phyloP scores from a whole-genome alignment of 2,888 invertebrate genomes.

The Amphipoea oculea region DNA sequence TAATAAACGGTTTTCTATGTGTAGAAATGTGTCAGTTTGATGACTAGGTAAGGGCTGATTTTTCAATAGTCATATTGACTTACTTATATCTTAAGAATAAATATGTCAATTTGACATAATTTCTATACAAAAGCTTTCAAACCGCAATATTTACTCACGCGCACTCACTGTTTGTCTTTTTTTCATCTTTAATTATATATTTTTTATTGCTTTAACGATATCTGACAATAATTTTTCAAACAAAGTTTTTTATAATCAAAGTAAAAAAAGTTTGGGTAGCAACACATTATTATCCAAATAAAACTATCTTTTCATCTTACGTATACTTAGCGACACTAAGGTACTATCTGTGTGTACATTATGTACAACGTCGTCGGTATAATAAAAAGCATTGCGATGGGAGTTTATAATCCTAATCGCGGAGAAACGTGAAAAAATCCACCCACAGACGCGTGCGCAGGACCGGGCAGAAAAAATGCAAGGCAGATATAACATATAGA shows the following conservation, averaged over 20 bases:
- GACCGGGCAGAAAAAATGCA: conserved; percentile 69
- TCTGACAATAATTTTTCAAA: background rate
- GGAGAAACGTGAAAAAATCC: conserved; percentile 88
- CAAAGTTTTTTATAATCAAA: background rate
- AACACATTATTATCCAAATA: conserved; percentile 1
- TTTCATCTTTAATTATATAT: too few relatives aligned
- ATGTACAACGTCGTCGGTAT: conserved; percentile 73
- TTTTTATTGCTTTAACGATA: background rate
- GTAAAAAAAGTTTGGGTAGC: conserved; percentile 15
- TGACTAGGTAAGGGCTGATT: background rate
- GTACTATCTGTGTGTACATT: conserved; percentile 50
- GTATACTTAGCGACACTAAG: conserved; percentile 29
- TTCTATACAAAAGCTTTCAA: too few relatives aligned
- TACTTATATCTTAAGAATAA: too few relatives aligned
- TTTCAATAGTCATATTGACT: too few relatives aligned
- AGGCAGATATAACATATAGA: conserved; percentile 69
- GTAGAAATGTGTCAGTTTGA: conserved; percentile 1
- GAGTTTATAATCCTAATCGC: conserved; percentile 84
- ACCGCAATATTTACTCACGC: too few relatives aligned
- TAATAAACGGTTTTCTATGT: conserved; percentile 33
- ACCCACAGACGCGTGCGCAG: conserved; percentile 87
- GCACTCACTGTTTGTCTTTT: too few relatives aligned
- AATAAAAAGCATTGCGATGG: conserved; percentile 80
- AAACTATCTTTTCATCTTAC: conserved; percentile 33
- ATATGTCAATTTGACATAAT: too few relatives aligned